Base-by-base conservation (phyloP, 1,140 invertebrate genomes). In the Wiebesia pumilae region DNA sequence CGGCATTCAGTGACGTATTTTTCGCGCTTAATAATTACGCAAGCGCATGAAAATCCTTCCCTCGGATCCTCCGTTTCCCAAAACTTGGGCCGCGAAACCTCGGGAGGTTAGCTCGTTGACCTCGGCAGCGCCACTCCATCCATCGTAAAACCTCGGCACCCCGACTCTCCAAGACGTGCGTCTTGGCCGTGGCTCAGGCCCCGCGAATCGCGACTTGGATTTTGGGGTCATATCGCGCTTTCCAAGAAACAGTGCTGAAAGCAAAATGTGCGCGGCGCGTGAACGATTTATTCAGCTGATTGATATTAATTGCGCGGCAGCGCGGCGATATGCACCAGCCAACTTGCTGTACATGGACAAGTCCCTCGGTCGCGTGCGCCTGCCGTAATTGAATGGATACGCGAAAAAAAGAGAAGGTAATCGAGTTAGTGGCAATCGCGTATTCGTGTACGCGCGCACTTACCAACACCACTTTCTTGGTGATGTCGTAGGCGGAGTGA, bases 241-340 rank as follows among this genome's bases (percentile, higher is more conserved):
- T 54, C 51, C 51, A 16, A 54, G 51, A 54, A 54, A 54, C 3
- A 19, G 2, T 7, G 4, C 2, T 27, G 24, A 4, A 6, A 27
- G 27, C 24, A 62, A 62, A 62, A 62, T 3, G 58, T 24, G 24
- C 21, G 58, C 21, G 3, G 58, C 24, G 35, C 38, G 40, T 30
- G n/a, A 82, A 71, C 77, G 80, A 88, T 87, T 87, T 65, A 88
- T 90, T 89, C 87, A 77, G 78, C 81, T 81, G 81, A 88, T 90
- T 89, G 86, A 88, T 89, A 89, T 89, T 89, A 89, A 90, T 90
- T 89, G 88, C 16, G 33, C 27, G 3, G 21, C 58, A 4, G 54
- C 51, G 27, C 16, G 33, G 30, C n/a, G 9, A 33, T 33, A 38
- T 9, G 16, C 47, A 47, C 33, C 79, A 58, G 35, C 6, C 24